These are phyloP conservation scores for Dichetophora obliterata DNA, from an alignment of 2,888 invertebrate genomes.

Conservation along the genomic window DNA sequence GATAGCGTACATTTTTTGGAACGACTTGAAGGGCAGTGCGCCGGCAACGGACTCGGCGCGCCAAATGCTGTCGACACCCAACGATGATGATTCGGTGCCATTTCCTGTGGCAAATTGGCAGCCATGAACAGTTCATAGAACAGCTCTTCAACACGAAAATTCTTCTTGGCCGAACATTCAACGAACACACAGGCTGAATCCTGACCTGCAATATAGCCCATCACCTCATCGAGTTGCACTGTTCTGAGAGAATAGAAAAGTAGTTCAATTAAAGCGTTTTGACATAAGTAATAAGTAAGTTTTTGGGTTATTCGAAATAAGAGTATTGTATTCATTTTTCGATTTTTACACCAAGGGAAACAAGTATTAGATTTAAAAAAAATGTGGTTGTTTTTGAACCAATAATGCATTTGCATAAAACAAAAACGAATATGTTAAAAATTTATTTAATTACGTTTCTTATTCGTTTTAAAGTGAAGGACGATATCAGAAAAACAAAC, in stretches of 20 bases:
- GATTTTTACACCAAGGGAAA: too few relatives aligned
- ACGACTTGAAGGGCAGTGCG: slow-evolving; percentile 76
- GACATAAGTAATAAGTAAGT: too few relatives aligned
- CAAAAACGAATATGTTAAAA: too few relatives aligned
- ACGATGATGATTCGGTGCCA: slow-evolving; percentile 90
- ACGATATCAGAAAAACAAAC: too few relatives aligned
- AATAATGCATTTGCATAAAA: too few relatives aligned
- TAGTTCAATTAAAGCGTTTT: too few relatives aligned
- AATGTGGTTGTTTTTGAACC: too few relatives aligned
- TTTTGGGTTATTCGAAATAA: too few relatives aligned
- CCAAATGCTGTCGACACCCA: slow-evolving; percentile 82
- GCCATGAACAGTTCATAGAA: slow-evolving; percentile 87
- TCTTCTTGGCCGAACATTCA: slow-evolving; percentile 87
- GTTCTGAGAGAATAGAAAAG: slow-evolving; percentile 73
- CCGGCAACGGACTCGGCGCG: slow-evolving; percentile 81
- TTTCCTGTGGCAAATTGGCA: slow-evolving; percentile 86
- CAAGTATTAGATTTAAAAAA: too few relatives aligned
- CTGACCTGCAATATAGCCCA: slow-evolving; percentile 82
- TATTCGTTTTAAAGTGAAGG: too few relatives aligned
- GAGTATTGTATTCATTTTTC: too few relatives aligned
- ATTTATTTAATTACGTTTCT: too few relatives aligned
- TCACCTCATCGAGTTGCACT: slow-evolving; percentile 82
- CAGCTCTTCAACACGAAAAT: slow-evolving; percentile 84
- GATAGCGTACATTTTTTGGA: slow-evolving; percentile 83
- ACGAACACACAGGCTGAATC: slow-evolving; percentile 84